phyloP scores from a whole-genome alignment of 1,140 invertebrate species.

The Aleiodes sp. region DNA sequence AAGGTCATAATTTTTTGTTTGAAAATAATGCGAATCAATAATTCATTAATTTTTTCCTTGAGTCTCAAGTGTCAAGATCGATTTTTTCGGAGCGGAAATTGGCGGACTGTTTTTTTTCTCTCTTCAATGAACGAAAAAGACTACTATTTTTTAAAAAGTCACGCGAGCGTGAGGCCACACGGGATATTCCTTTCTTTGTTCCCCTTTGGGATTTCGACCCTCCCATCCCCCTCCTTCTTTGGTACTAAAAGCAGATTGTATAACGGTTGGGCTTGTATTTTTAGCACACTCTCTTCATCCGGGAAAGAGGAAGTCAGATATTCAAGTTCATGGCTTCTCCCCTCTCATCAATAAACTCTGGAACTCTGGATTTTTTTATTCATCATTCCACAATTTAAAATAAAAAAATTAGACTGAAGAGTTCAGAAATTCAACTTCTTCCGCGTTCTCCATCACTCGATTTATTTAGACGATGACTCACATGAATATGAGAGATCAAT shows the following conservation, averaged over 20 bases:
- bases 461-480: background rate
- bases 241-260: background rate
- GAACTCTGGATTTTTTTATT: too few species aligned
- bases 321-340: conserved; percentile 7
- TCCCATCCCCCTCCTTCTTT: background rate
- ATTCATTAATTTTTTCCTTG: background rate
- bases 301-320: background rate
- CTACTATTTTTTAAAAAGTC: too few species aligned
- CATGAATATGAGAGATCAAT: background rate
- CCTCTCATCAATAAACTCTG: background rate
- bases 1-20: too few species aligned
- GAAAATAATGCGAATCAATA: background rate
- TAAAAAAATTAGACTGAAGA: background rate
- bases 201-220: too few species aligned
- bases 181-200: background rate
- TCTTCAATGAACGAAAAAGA: too few species aligned
- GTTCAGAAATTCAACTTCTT: background rate
- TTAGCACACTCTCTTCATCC: background rate
- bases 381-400: background rate
- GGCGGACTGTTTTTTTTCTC: background rate
- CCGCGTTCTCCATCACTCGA: background rate
- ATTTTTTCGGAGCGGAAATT: background rate
- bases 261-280: background rate
- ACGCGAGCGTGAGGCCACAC: background rate
- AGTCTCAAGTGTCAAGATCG: background rate